Base-by-base conservation (phyloP, 2,113 vertebrate species). In the Siphamia tubifer region DNA sequence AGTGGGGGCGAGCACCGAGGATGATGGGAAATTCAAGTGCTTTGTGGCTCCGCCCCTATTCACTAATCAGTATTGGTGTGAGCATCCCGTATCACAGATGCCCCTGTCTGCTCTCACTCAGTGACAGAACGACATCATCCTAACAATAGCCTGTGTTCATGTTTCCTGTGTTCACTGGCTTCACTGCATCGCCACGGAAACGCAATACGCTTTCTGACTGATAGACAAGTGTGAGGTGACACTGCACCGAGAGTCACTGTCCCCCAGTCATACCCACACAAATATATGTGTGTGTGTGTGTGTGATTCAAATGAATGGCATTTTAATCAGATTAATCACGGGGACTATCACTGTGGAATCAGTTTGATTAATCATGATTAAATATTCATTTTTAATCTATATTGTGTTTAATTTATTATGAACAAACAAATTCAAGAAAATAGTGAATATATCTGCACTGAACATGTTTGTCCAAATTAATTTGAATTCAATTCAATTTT, bases 101-200 rank as follows among this genome's bases (percentile, higher is more conserved):
- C 67, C 16, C 42, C 61, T 23, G 15, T 19, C 7, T 3, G 11
- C 25, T 24, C 47, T 24, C 58, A 28, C 32, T 63, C 52, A 71
- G 72, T 79, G 77, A 82, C 52, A 62, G 72, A 53, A 27, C 21
- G 8, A 68, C 77, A 66, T 62, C 71, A 47, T 70, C 65, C 81
- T 78, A 77, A 77, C 85, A 79, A 81, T 79, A 83, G 65, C 62
- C 42, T 45, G 44, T 28, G 68, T 25, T 78, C 66, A 70, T 66
- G 65, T 82, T 74, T 81, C 62, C 61, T 52, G 54, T 32, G 23
- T 61, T 24, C 32, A 40, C 39, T 43, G 13, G 16, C 45, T 42
- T 36, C 42, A 20, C 63, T 58, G 52, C n/a, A 28, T 54, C 70
- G 57, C 8, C 15, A 55, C 27, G 44, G 71, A 79, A 82, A 86